Evolutionary conservation across 2,113 vertebrate species (phyloP).

Genomic region (Astur gentilis): DNA sequence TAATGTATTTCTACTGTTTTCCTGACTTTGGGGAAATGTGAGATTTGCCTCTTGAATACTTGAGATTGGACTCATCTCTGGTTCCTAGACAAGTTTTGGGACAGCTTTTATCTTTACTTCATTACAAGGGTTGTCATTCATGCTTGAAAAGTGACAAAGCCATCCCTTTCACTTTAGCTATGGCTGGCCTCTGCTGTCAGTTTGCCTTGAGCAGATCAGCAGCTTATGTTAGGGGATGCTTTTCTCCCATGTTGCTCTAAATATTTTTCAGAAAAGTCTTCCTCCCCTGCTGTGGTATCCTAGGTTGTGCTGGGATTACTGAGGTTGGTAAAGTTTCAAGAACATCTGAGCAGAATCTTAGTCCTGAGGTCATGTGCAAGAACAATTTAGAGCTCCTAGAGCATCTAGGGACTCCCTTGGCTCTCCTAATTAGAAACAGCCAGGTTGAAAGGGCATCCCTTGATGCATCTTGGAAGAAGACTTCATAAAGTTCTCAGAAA

Average conservation of each 20-base stretch:
- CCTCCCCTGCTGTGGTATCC: neutral
- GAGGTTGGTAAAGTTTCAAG: neutral
- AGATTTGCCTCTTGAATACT: neutral
- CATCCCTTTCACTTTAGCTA: neutral
- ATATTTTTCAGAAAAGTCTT: neutral
- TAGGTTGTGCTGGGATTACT: neutral
- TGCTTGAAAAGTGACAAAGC: neutral
- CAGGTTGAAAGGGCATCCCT: neutral
- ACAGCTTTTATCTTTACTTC: constrained; percentile 9
- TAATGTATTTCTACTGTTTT: neutral
- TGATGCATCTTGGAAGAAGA: neutral
- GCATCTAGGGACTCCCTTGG: neutral
- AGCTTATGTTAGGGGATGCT: neutral
- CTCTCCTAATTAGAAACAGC: neutral
- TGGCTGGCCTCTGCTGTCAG: neutral
- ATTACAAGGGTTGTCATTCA: constrained; percentile 19
- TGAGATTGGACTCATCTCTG: neutral
- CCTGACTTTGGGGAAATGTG: neutral
- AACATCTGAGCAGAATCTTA: neutral
- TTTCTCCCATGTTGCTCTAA: neutral
- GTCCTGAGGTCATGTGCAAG: neutral
- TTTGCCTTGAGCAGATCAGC: neutral
- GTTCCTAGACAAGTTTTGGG: neutral
- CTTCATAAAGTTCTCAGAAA: neutral
- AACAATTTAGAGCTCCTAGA: neutral